Conservation (phyloP, 2,888 invertebrate genomes). For the Platycheirus albimanus region DNA sequence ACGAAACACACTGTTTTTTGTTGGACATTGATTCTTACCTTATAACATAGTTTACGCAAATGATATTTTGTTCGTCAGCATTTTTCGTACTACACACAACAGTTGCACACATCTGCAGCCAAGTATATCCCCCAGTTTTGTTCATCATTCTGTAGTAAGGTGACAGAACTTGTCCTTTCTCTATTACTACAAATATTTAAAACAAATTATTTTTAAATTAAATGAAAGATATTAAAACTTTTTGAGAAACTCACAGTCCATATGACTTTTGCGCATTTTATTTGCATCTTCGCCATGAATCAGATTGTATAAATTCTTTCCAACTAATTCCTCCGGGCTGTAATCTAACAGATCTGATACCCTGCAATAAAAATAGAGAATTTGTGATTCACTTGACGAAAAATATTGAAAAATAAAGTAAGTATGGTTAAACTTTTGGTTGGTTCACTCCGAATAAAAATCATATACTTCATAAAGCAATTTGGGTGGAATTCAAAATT, state of each 20-base stretch:
- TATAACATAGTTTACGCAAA: slow-evolving; percentile 98
- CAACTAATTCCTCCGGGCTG: slow-evolving; percentile 95
- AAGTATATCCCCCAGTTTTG: slow-evolving; percentile 97
- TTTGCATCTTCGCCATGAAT: slow-evolving; percentile 98
- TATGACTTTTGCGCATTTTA: slow-evolving; percentile 96
- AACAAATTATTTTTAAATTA: not conserved
- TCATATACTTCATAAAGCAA: no score
- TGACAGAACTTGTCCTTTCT: slow-evolving; percentile 98
- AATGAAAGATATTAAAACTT: no score
- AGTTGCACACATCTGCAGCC: slow-evolving; percentile 98
- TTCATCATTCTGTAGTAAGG: slow-evolving; percentile 98
- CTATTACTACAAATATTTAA: slow-evolving; percentile 89
- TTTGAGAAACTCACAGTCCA: slow-evolving; percentile 95
- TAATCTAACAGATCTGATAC: slow-evolving; percentile 97
- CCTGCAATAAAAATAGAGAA: slow-evolving; percentile 83
- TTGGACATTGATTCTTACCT: slow-evolving; percentile 85
- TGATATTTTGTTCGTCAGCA: slow-evolving; percentile 98
- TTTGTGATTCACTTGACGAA: slow-evolving; percentile 10
- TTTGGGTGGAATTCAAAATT: no score
- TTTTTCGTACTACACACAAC: slow-evolving; percentile 98
- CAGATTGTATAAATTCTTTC: slow-evolving; percentile 95
- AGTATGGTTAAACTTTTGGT: no score
- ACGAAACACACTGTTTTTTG: not conserved
- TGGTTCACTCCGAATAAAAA: no score
- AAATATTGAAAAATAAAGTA: no score